A percentile compares a stretch with the other conserved stretches of the same genome.
Conservation (phyloP, 2,797 vertebrate species). For the Nasua narica region DNA sequence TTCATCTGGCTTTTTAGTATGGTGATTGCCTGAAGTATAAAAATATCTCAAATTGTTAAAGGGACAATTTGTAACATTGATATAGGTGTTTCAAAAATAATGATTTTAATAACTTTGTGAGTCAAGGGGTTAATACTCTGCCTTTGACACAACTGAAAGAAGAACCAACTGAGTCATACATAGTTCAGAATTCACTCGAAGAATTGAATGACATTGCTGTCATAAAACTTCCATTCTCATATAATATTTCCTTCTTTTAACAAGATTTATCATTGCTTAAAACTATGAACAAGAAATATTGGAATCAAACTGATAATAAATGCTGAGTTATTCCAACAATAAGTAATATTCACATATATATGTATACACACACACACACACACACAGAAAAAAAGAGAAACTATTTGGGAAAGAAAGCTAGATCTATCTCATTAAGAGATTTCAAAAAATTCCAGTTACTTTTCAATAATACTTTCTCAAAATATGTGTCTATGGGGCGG, state of each 20-base stretch:
- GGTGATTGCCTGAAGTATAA: not conserved
- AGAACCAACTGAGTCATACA: not conserved
- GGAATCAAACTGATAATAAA: not conserved
- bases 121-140: not conserved
- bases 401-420: not conserved
- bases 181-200: not conserved
- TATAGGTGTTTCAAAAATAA: not conserved
- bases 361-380: too few relatives aligned
- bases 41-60: not conserved
- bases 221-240: not conserved
- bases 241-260: not conserved
- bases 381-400: not conserved
- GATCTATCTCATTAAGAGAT: not conserved
- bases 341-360: not conserved
- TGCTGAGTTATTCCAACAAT: not conserved
- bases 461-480: not conserved
- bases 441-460: not conserved
- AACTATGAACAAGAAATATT: not conserved
- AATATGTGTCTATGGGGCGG: not conserved
- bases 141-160: not conserved
- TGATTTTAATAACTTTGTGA: not conserved
- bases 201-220: not conserved
- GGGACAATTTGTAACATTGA: not conserved
- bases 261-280: not conserved
- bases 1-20: not conserved